phyloP scores from a whole-genome alignment of 2,888 invertebrate genomes.

The Entomobrya proxima region DNA sequence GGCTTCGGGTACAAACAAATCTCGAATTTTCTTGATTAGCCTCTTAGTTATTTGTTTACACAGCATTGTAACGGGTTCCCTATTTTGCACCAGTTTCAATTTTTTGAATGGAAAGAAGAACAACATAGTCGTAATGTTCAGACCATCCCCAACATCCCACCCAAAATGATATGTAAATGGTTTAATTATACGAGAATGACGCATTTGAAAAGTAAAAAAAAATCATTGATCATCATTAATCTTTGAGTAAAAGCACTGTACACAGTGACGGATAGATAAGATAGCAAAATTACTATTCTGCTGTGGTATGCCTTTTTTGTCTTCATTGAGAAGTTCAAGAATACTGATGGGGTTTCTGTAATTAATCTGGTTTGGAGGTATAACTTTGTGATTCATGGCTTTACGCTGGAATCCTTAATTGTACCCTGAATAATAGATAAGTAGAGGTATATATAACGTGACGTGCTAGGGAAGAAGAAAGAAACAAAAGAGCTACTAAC shows the following conservation, averaged over 20 bases:
- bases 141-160: not conserved
- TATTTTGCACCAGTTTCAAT: too few species aligned
- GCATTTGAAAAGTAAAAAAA: not conserved
- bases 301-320: not conserved
- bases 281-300: slow-evolving; percentile 25
- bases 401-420: too few species aligned
- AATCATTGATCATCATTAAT: slow-evolving; percentile 10
- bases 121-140: too few species aligned
- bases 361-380: too few species aligned
- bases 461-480: not conserved
- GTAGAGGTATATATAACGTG: not conserved
- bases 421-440: too few species aligned
- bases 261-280: not conserved
- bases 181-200: slow-evolving; percentile 17
- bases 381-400: not conserved
- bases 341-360: slow-evolving; percentile 31
- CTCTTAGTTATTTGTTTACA: too few species aligned
- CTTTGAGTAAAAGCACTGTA: not conserved
- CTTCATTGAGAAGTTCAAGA: slow-evolving; percentile 51
- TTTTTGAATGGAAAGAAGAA: too few species aligned
- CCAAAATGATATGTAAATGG: not conserved
- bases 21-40: too few species aligned
- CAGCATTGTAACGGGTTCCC: too few species aligned
- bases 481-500: slow-evolving; percentile 13
- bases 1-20: too few species aligned